phyloP scores from a whole-genome alignment of 2,888 invertebrate genomes.

The Xestoiulus laeticollis region DNA sequence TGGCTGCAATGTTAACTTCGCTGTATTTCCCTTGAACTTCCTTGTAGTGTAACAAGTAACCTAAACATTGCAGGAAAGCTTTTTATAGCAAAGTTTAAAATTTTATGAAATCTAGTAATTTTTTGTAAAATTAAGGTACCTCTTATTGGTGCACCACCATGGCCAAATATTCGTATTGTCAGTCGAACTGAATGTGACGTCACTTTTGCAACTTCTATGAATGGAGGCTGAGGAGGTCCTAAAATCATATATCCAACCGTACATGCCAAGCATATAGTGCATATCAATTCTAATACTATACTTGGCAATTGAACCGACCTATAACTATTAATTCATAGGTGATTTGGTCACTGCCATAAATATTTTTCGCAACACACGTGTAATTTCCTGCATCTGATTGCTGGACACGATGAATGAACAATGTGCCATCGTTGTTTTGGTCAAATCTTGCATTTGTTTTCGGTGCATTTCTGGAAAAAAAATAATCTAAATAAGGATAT shows the following conservation, averaged over 20 bases:
- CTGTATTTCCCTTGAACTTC: constrained; percentile 51
- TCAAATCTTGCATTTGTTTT: constrained; percentile 41
- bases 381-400: constrained; percentile 51
- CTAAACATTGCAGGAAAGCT: not conserved
- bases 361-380: constrained; percentile 48
- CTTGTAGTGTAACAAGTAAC: constrained; percentile 50
- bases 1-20: constrained; percentile 42
- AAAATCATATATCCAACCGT: not conserved
- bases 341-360: constrained; percentile 51
- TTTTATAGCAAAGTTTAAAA: not conserved
- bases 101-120: not conserved
- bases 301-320: constrained; percentile 19
- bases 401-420: constrained; percentile 45
- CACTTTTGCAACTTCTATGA: constrained; percentile 34
- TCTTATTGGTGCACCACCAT: constrained; percentile 55
- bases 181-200: constrained; percentile 45
- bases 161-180: constrained; percentile 36
- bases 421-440: constrained; percentile 40
- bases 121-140: constrained; percentile 50
- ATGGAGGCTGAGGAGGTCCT: constrained; percentile 50
- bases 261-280: not conserved
- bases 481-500: not conserved
- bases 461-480: not conserved
- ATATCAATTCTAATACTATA: not conserved
- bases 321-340: constrained; percentile 51